Percentiles rank a stretch among this genome's conserved stretches.
Evolutionary conservation across 2,113 vertebrate genomes (phyloP).

Genomic region (Amazona guildingii): DNA sequence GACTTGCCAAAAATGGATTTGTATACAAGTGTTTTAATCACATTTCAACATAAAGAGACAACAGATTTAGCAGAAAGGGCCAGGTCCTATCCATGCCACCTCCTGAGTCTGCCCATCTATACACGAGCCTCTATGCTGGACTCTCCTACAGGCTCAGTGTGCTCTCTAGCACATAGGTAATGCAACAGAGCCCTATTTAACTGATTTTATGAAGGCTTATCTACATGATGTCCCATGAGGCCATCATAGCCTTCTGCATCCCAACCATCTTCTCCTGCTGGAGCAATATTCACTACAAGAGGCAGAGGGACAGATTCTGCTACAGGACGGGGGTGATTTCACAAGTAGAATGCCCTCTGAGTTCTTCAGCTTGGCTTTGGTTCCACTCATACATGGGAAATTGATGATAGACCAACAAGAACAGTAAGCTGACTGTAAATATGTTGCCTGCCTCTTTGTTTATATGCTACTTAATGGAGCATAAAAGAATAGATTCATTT

Average conservation of each 20-base stretch:
- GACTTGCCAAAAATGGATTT: not conserved
- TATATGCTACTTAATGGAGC: constrained; percentile 40
- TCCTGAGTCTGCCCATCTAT: not conserved
- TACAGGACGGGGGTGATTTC: not conserved
- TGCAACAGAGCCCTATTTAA: not conserved
- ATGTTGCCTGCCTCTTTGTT: not conserved
- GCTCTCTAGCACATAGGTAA: not conserved
- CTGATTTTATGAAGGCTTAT: not conserved
- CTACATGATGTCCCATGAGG: not conserved
- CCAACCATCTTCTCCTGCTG: accelerated
- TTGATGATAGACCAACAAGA: not conserved
- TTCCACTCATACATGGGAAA: not conserved
- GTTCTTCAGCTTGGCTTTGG: not conserved
- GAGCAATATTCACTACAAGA: not conserved
- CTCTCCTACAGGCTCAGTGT: not conserved
- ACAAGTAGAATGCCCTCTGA: not conserved
- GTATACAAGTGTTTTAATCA: not conserved
- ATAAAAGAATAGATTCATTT: constrained; percentile 33
- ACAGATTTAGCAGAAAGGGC: not conserved
- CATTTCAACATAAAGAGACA: not conserved
- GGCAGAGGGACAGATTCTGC: not conserved
- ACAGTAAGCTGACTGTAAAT: not conserved
- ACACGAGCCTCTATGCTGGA: not conserved
- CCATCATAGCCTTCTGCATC: not conserved
- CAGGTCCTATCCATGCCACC: not conserved